These are phyloP conservation scores for Camelus dromedarius DNA, from an alignment of 2,113 vertebrate species.

Conservation along the genomic window DNA sequence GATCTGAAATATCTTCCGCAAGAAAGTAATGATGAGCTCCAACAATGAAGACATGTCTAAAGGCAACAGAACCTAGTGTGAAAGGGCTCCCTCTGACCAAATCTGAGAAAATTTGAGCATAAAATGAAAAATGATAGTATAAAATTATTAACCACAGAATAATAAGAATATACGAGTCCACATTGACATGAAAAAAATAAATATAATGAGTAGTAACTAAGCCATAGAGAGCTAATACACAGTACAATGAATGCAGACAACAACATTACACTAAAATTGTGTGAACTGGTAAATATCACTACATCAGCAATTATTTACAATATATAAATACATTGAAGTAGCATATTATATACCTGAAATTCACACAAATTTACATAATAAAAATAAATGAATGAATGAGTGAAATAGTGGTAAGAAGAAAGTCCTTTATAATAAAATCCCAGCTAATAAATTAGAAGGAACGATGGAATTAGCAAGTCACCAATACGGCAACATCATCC, in stretches of 20 bases:
- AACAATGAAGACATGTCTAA: neutral
- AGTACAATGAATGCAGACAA: neutral
- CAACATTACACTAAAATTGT: neutral
- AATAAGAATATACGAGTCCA: neutral
- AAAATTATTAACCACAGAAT: neutral
- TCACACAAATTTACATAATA: neutral
- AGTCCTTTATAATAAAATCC: neutral
- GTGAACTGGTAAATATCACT: neutral
- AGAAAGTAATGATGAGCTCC: neutral
- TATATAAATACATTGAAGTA: neutral
- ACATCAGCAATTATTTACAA: neutral
- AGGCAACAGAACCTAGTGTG: neutral
- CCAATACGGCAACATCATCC: neutral
- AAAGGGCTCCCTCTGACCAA: neutral
- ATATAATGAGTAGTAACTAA: neutral
- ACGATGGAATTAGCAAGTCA: neutral
- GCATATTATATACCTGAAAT: neutral
- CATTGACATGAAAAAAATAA: neutral
- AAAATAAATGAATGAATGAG: neutral
- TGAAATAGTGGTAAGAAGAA: neutral
- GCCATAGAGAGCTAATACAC: neutral
- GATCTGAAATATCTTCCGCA: neutral
- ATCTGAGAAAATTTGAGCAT: neutral
- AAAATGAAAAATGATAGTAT: neutral
- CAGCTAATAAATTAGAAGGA: neutral